phyloP scores from a whole-genome alignment of 2,888 invertebrate species.

The Diplazon laetatorius region DNA sequence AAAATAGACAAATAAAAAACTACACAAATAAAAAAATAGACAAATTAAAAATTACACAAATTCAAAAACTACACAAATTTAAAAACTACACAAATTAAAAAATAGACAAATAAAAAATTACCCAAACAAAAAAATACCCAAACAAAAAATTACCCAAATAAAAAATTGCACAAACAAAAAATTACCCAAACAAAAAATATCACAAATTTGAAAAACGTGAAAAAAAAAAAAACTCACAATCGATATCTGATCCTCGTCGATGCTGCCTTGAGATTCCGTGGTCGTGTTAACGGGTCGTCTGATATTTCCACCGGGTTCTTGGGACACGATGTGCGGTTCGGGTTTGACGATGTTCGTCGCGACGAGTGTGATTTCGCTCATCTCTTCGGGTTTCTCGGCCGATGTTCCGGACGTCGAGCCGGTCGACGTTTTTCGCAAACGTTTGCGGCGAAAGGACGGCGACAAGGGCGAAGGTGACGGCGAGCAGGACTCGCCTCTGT shows the following conservation, averaged over 20 bases:
- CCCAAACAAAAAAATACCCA: too few species aligned
- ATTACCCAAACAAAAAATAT: too few species aligned
- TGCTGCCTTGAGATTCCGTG: slow-evolving; percentile 79
- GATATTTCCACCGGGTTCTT: slow-evolving; percentile 73
- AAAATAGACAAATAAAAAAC: too few species aligned
- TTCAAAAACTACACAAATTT: too few species aligned
- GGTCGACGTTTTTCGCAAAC: slow-evolving; percentile 87
- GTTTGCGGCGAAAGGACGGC: slow-evolving; percentile 85
- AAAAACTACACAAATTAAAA: too few species aligned
- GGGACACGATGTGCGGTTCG: slow-evolving; percentile 76
- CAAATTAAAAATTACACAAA: too few species aligned
- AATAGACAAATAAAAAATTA: too few species aligned
- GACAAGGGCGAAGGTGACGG: slow-evolving; percentile 84
- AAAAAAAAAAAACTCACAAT: slow-evolving; percentile 71
- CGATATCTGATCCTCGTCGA: slow-evolving; percentile 80
- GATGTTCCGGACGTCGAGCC: slow-evolving; percentile 82
- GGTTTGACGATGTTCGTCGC: slow-evolving; percentile 80
- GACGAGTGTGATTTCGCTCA: slow-evolving; percentile 79
- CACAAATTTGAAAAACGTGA: slow-evolving; percentile 14
- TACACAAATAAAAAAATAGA: too few species aligned
- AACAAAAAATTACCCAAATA: too few species aligned
- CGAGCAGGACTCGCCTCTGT: slow-evolving; percentile 79
- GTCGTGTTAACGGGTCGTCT: slow-evolving; percentile 76
- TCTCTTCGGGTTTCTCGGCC: slow-evolving; percentile 78
- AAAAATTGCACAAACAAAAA: too few species aligned